A percentile compares a stretch with the other conserved stretches of the same genome.
These are phyloP conservation scores for Leucopsar rothschildi DNA, from an alignment of 2,113 vertebrate genomes.

Conservation along the genomic window DNA sequence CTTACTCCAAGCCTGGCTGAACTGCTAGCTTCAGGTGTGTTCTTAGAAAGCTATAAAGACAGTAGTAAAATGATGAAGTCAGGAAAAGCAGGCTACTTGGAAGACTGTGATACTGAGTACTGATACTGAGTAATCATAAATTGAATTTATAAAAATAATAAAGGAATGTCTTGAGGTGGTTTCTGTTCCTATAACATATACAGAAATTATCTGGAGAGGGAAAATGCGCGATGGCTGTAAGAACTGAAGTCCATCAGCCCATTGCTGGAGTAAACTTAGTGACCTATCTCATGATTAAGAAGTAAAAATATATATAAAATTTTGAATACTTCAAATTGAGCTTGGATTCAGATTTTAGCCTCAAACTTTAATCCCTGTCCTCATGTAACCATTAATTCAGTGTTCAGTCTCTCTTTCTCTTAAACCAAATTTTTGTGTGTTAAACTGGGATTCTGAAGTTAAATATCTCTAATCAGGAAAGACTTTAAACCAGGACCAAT, in stretches of 20 bases:
- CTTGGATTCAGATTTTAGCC: neutral
- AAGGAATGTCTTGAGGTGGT: neutral
- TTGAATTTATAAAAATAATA: neutral
- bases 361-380: neutral
- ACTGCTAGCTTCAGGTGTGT: neutral
- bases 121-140: neutral
- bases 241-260: neutral
- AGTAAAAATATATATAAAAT: neutral
- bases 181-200: fast-evolving
- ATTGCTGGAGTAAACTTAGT: neutral
- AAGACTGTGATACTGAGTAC: neutral
- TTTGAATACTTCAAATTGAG: neutral
- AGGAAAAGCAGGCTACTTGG: neutral
- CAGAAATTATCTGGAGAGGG: neutral
- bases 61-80: neutral
- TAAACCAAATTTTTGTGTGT: neutral
- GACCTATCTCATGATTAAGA: neutral
- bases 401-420: neutral
- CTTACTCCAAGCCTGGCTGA: neutral
- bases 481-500: neutral
- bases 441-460: neutral
- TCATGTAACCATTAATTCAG: neutral
- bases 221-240: neutral
- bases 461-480: neutral
- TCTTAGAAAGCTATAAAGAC: neutral